These are phyloP conservation scores for Diachasmimorpha longicaudata DNA, from an alignment of 1,140 invertebrate species.

Conservation along the genomic window DNA sequence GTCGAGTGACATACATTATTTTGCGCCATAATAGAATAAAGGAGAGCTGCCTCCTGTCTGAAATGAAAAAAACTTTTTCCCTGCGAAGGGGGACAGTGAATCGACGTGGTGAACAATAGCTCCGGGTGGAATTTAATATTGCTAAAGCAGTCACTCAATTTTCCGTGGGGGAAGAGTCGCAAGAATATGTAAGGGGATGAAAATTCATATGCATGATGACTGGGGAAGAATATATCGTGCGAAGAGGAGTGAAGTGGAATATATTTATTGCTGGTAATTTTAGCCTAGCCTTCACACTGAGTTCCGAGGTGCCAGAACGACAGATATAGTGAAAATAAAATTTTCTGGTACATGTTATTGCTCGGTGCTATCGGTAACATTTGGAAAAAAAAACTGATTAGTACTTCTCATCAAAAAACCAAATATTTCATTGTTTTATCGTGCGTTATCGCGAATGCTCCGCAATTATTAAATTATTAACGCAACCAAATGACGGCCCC, in stretches of 20 bases:
- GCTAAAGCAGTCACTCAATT: not conserved
- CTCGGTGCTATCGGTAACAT: no score
- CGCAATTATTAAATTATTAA: not conserved
- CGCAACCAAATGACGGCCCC: no score
- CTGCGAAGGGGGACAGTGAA: no score
- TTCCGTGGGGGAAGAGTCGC: not conserved
- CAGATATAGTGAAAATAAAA: not conserved
- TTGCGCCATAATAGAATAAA: no score
- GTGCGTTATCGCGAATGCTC: not conserved
- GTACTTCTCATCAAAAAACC: no score
- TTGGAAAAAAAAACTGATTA: not conserved
- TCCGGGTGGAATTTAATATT: not conserved
- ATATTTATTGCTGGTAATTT: not conserved
- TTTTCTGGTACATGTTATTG: no score
- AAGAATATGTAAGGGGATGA: not conserved
- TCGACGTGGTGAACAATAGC: not conserved
- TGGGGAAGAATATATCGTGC: no score
- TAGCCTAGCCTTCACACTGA: not conserved
- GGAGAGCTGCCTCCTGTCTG: no score
- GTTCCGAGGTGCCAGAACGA: not conserved
- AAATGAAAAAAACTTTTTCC: no score
- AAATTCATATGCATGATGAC: not conserved
- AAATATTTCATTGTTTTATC: not conserved
- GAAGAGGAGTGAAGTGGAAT: not conserved
- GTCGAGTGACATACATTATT: no score